Percentiles rank a stretch among this genome's conserved stretches.
Evolutionary conservation across 2,888 invertebrate genomes (phyloP).

Genomic region (Idaea dimidiata): DNA sequence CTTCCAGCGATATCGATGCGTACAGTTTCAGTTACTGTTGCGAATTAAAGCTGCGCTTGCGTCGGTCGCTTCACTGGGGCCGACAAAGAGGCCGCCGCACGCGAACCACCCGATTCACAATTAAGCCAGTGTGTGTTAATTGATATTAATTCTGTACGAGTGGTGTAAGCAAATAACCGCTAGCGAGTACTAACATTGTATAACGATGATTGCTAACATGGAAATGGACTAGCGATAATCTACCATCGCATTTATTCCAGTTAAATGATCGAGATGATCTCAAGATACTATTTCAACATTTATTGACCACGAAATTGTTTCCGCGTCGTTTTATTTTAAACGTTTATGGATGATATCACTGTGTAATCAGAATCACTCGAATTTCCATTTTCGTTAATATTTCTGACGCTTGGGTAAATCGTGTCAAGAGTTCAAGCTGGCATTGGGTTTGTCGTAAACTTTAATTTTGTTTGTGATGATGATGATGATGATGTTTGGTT

Average conservation of each 20-base stretch:
- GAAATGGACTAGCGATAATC: conserved; percentile 8
- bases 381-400: neutral
- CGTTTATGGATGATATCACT: conserved; percentile 1
- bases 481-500: neutral
- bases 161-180: conserved; percentile 55
- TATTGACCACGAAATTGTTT: conserved; percentile 22
- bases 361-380: neutral
- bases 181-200: conserved; percentile 23
- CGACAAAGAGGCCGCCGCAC: conserved; percentile 78
- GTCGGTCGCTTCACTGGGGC: conserved; percentile 54
- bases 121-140: conserved; percentile 80
- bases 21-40: conserved; percentile 35
- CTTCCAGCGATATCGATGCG: conserved; percentile 20
- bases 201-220: conserved; percentile 11
- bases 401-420: neutral
- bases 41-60: conserved; percentile 60
- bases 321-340: conserved; percentile 17
- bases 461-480: neutral
- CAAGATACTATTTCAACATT: conserved; percentile 18
- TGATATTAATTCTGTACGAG: conserved; percentile 75
- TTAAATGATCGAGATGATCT: conserved; percentile 22
- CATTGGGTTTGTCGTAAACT: neutral
- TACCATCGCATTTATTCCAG: conserved; percentile 14
- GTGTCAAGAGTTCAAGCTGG: neutral
- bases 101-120: conserved; percentile 77